A percentile compares a stretch with the other conserved stretches of the same genome.
Conservation (phyloP, 1,140 invertebrate species). For the Caligus rogercresseyi region DNA sequence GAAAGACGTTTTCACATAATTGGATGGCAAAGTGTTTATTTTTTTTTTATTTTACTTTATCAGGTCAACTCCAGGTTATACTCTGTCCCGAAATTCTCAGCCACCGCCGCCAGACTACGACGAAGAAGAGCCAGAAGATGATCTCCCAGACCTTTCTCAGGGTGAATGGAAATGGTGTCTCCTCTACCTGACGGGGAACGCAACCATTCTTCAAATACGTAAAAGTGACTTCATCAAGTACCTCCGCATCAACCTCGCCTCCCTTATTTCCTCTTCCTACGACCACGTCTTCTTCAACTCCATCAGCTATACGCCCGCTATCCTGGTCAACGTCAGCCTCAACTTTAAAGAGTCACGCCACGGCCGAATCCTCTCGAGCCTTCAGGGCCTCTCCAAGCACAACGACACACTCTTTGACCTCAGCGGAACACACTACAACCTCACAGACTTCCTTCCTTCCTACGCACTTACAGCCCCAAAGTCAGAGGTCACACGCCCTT, state of each 20-base stretch:
- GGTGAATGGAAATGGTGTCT: conserved; percentile 8
- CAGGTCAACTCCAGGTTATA: background rate
- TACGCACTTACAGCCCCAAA: background rate
- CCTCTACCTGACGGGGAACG: background rate
- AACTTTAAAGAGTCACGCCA: background rate
- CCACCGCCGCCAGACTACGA: background rate
- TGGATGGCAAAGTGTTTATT: too few species aligned
- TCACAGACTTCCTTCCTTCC: conserved; percentile 3
- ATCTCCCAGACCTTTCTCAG: background rate
- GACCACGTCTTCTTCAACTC: background rate
- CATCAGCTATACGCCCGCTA: background rate
- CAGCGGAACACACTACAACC: background rate
- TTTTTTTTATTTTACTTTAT: too few species aligned
- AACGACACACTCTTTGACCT: conserved; percentile 7
- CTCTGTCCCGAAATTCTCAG: too few species aligned
- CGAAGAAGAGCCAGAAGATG: background rate
- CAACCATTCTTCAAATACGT: background rate
- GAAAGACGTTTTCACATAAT: too few species aligned
- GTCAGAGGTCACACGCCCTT: background rate
- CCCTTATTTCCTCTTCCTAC: background rate
- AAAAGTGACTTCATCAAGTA: conserved; percentile 2
- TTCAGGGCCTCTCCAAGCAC: background rate
- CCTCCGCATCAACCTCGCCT: conserved; percentile 1
- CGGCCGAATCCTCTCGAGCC: background rate
- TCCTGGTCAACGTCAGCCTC: conserved; percentile 5